Base-by-base conservation (phyloP, 2,113 vertebrate genomes). In the Loxodonta africana region DNA sequence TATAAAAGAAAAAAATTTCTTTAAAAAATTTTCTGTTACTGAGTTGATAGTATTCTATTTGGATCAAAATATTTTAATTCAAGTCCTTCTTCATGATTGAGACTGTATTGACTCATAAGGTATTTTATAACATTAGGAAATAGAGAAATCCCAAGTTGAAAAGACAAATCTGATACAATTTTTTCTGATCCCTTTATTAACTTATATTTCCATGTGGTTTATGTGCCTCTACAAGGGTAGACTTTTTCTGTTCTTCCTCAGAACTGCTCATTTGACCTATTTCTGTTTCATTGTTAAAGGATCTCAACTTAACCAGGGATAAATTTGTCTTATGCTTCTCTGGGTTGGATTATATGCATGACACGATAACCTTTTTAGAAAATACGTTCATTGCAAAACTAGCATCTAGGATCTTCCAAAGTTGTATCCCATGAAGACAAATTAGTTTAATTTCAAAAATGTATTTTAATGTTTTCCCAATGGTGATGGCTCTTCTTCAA, bases 361-460 rank as follows among this genome's bases (percentile, higher is more conserved):
- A 88, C 33, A n/a, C 5, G 48, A 62, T 67, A 46, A 57, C 23
- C 33, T 94, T 95, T 97, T 20, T 48, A 95, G 51, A 62, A 90
- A 95, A 63, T 26, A 91, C 73, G 53, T 78, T 81, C 83, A 95
- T 92, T 26, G 1, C 87, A 87, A 76, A 91, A 88, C 73, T 30
- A 84, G 6, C 86, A 92, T 84, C 83, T 95, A 37, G 67, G 94
- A 44, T 94, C 65, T 90, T 97, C 85, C 77, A 78, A 53, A 53
- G 8, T 65, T 95, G n/a, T 93, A 94, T 30, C 97, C 89, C 21
- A 90, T 88, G 81, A 96, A 95, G 95, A 95, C 77, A 96, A 95
- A 97, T 97, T 62, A 51, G 87, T 93, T 97, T 97, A 95, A 48
- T 97, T 97, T 97, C 15, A 96, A 73, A 83, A 57, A 18, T 86